Evolutionary conservation across 1,140 invertebrate genomes (phyloP).

Genomic region (Drosophila asahinai): DNA sequence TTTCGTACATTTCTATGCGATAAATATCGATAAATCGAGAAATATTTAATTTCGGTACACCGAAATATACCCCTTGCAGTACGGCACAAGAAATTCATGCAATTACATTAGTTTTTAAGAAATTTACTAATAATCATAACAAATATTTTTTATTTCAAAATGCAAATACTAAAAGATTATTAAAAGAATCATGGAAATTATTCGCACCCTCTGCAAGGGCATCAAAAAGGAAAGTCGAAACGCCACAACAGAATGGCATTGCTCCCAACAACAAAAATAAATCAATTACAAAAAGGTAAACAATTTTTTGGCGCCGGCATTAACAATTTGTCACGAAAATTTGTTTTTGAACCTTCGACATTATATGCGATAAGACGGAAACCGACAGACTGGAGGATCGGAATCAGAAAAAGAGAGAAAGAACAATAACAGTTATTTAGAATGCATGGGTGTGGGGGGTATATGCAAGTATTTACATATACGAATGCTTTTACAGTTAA

Average conservation of each 20-base stretch:
- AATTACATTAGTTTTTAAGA: neutral
- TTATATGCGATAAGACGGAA: constrained; percentile 27
- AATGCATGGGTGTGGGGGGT: constrained; percentile 18
- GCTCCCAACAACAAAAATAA: constrained; percentile 25
- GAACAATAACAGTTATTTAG: constrained; percentile 11
- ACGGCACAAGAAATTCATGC: neutral
- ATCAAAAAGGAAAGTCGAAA: too few relatives aligned
- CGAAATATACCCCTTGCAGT: neutral
- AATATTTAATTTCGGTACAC: neutral
- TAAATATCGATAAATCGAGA: constrained; percentile 1
- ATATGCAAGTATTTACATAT: constrained; percentile 12
- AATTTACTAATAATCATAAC: neutral
- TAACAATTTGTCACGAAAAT: constrained; percentile 68
- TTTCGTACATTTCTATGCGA: constrained; percentile 40
- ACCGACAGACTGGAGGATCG: constrained; percentile 4
- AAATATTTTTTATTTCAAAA: neutral
- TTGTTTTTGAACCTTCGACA: constrained; percentile 20
- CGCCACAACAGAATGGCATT: constrained; percentile 1
- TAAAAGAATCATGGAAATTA: too few relatives aligned
- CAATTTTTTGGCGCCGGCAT: constrained; percentile 49
- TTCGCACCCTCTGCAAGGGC: too few relatives aligned
- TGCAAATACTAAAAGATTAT: too few relatives aligned
- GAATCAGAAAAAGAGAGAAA: constrained; percentile 18
- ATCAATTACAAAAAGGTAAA: constrained; percentile 28
- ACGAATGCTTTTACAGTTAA: constrained; percentile 51